Evolutionary conservation across 2,113 vertebrate species (phyloP).

Genomic region (Uropsilus gracilis): DNA sequence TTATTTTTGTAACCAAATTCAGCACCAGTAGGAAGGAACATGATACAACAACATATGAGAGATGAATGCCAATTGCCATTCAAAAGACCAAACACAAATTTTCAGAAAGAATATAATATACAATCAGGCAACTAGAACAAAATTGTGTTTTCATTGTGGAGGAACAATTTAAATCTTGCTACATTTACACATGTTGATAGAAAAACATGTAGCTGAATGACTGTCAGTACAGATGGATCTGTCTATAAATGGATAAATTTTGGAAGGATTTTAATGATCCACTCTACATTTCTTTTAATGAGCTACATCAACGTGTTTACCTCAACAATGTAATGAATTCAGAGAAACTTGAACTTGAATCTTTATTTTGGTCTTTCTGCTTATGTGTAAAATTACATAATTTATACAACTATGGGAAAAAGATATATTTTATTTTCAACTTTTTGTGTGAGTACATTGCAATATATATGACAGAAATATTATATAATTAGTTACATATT

Average conservation of each 20-base stretch:
- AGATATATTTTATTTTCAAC: not conserved
- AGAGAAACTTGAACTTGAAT: slow-evolving; percentile 66
- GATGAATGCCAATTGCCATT: slow-evolving; percentile 74
- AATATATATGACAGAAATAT: slow-evolving; percentile 29
- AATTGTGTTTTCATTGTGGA: slow-evolving; percentile 67
- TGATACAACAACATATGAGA: slow-evolving; percentile 40
- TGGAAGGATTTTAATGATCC: slow-evolving; percentile 44
- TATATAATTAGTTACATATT: not conserved
- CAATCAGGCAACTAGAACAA: slow-evolving; percentile 69
- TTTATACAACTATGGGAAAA: slow-evolving; percentile 24
- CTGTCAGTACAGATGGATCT: slow-evolving; percentile 44
- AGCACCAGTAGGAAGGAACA: slow-evolving; percentile 32
- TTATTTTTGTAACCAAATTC: slow-evolving; percentile 55
- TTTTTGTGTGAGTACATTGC: not conserved
- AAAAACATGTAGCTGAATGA: slow-evolving; percentile 28
- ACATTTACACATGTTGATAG: slow-evolving; percentile 62
- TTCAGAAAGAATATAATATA: slow-evolving; percentile 65
- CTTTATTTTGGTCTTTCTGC: slow-evolving; percentile 53
- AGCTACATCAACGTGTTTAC: slow-evolving; percentile 59
- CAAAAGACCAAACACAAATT: slow-evolving; percentile 71
- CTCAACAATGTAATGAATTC: slow-evolving; percentile 74
- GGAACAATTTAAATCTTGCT: slow-evolving; percentile 67
- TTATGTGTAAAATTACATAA: slow-evolving; percentile 57
- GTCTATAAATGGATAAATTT: slow-evolving; percentile 40
- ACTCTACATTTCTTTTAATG: slow-evolving; percentile 52